Conservation (phyloP, 2,888 invertebrate genomes). For the Noctuana brunneofusca region DNA sequence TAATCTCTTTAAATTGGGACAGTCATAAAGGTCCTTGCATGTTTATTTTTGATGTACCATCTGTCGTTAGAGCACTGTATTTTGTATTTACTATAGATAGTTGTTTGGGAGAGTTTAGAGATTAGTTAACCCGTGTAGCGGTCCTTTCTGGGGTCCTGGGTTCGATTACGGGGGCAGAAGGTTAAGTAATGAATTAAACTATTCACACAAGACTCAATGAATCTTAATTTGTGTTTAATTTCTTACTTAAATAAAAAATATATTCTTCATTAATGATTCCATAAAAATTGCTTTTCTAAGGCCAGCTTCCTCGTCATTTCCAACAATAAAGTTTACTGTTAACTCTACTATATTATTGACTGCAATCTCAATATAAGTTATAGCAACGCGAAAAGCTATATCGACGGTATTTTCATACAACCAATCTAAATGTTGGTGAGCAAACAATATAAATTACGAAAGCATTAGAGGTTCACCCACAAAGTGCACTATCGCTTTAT, state of each 20-base stretch:
- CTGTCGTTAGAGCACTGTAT: constrained; percentile 32
- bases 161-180: no score
- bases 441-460: constrained; percentile 43
- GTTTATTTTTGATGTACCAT: constrained; percentile 34
- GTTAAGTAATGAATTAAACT: no score
- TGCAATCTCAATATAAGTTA: constrained; percentile 19
- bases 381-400: constrained; percentile 24
- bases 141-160: no score
- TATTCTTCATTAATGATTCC: no score
- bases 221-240: no score
- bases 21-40: constrained; percentile 26
- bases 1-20: constrained; percentile 52
- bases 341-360: neutral
- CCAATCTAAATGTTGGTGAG: constrained; percentile 26
- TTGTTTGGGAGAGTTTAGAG: neutral
- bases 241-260: no score
- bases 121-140: neutral
- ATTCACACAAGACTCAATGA: no score
- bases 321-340: constrained; percentile 10
- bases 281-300: no score
- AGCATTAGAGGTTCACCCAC: constrained; percentile 39
- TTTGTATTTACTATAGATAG: neutral
- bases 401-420: constrained; percentile 27
- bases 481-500: constrained; percentile 42
- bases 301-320: constrained; percentile 4